These are phyloP conservation scores for Onychorhynchus coronatus DNA, from an alignment of 2,113 vertebrate species.

Conservation along the genomic window DNA sequence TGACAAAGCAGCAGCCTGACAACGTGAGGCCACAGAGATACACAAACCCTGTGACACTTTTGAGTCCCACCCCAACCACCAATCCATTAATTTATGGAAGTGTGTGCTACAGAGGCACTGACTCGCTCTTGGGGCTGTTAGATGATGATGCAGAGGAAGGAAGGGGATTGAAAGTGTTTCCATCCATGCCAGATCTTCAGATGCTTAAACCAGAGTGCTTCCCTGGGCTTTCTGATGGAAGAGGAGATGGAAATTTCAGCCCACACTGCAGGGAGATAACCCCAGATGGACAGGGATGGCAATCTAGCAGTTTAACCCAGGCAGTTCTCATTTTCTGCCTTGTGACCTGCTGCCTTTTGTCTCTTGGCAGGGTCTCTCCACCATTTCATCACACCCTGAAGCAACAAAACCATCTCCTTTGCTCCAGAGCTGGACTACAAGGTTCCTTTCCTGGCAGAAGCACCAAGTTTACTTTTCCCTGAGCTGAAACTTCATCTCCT, in stretches of 20 bases:
- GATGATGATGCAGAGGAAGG: neutral
- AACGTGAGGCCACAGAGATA: rapidly evolving
- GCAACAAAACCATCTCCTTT: neutral
- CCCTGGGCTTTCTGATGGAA: neutral
- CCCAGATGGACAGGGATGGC: neutral
- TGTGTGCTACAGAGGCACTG: rapidly evolving
- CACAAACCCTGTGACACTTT: rapidly evolving
- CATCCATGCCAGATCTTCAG: neutral
- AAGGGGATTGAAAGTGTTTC: neutral
- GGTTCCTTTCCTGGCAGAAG: neutral
- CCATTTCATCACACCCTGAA: slow-evolving; percentile 38
- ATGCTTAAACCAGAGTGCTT: rapidly evolving
- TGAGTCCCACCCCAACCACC: neutral
- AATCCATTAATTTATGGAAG: rapidly evolving
- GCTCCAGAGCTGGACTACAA: neutral
- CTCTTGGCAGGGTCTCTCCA: neutral
- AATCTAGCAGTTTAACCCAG: neutral
- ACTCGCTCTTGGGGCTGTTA: rapidly evolving
- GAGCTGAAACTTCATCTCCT: neutral
- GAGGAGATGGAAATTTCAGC: neutral
- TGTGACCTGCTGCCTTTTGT: neutral
- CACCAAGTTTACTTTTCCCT: neutral
- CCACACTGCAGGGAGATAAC: rapidly evolving
- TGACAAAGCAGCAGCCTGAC: neutral
- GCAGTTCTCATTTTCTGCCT: neutral